Base-by-base conservation (phyloP, 2,797 vertebrate genomes). In the Melanotaenia maccullochi region DNA sequence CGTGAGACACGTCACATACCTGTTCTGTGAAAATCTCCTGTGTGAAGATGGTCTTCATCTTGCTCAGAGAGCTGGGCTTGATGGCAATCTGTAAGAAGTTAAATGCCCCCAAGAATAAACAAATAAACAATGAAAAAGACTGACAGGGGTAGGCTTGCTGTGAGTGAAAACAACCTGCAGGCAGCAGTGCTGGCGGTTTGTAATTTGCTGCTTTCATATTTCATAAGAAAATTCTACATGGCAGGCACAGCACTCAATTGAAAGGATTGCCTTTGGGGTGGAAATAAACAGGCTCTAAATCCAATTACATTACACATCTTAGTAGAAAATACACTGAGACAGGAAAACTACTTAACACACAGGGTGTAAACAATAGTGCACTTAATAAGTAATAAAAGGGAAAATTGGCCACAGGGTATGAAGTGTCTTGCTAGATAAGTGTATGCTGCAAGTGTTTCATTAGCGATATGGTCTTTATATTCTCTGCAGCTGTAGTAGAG, bases 11-110 rank as follows among this genome's bases (percentile, higher is more conserved):
- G 24, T 44, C 18, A 80, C 70, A 44, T 92, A 99, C 98, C 97
- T 99, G 98, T 67, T 99, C 98, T 12, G 97, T 99, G 90, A 99
- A 99, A 90, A 99, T 99, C 87, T 99, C 98, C 74, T 99, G 98
- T 4, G 97, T 99, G 89, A 99, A 99, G 89, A 99, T 97, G 9
- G 97, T 99, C 93, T 99, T 99, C 97, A 99, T 99, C 79, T 98
- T 99, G 93, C 97, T 97, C 58, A 99, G 94, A 14, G 97, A 99
- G 89, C 97, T 98, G 61, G 97, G 96, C 83, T 99, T 99, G 91
- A 99, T 99, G 76, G 97, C 97, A 90, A 99, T 99, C 98, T 99
- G 91, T n/a, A 36, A 22, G 75, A 67, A 72, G 60, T 78, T 66
- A 25, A 78, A 76, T 32, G 73, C 22, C 49, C 20, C 47, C 35